These are phyloP conservation scores for Amphimallon solstitiale DNA, from an alignment of 2,888 invertebrate genomes.

Conservation along the genomic window DNA sequence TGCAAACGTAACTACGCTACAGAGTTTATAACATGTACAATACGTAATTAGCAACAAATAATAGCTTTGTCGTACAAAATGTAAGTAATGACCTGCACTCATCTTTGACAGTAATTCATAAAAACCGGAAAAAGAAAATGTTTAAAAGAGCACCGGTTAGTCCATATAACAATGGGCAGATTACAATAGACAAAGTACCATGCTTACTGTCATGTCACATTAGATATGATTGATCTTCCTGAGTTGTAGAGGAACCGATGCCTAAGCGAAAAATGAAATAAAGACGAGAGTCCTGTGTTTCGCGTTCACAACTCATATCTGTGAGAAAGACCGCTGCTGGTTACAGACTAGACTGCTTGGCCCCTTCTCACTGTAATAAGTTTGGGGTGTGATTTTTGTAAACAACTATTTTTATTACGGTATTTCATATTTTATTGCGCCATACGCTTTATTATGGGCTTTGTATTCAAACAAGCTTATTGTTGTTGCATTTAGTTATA, in stretches of 20 bases:
- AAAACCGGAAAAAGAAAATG: conserved; percentile 54
- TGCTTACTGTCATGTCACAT: conserved; percentile 64
- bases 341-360: conserved; percentile 46
- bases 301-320: conserved; percentile 46
- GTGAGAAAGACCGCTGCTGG: conserved; percentile 58
- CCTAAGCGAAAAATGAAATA: conserved; percentile 16
- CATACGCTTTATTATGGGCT: conserved; percentile 52
- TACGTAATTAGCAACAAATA: conserved; percentile 16
- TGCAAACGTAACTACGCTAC: neutral
- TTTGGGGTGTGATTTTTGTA: conserved; percentile 44
- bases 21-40: neutral
- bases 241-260: conserved; percentile 5
- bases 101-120: conserved; percentile 54
- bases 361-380: conserved; percentile 35
- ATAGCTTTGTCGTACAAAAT: conserved; percentile 21
- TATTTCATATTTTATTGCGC: conserved; percentile 54
- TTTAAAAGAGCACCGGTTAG: conserved; percentile 58
- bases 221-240: conserved; percentile 63
- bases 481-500: conserved; percentile 48
- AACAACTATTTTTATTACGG: conserved; percentile 56
- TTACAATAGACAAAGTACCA: conserved; percentile 64
- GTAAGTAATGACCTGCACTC: conserved; percentile 38
- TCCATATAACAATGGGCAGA: conserved; percentile 61
- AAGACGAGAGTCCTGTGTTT: conserved; percentile 33
- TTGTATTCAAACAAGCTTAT: conserved; percentile 55